Evolutionary conservation across 2,888 invertebrate genomes (phyloP).

Genomic region (Leptopterna dolabrata): DNA sequence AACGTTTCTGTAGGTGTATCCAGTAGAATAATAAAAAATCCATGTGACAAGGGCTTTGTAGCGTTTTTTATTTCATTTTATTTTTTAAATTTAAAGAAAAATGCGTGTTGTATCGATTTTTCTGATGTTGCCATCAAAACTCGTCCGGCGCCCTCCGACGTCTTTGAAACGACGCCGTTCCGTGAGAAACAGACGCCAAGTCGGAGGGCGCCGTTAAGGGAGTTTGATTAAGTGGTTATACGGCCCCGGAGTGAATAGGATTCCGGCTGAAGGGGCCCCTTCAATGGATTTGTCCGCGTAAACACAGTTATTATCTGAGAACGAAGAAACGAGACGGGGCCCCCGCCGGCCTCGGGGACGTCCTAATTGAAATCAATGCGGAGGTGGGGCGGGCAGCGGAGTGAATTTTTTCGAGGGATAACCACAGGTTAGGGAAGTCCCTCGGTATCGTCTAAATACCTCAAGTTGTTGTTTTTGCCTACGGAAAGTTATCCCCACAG

Average conservation of each 20-base stretch:
- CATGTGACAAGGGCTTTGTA: no score
- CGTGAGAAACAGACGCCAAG: conserved; percentile 5
- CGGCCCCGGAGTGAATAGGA: neutral
- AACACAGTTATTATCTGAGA: conserved; percentile 18
- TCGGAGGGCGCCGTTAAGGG: neutral
- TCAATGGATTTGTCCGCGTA: conserved; percentile 23
- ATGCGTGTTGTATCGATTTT: no score
- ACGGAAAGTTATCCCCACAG: neutral
- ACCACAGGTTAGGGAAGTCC: neutral
- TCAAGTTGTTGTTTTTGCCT: neutral
- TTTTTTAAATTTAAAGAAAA: no score
- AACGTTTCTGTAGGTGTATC: no score
- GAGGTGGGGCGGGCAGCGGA: neutral
- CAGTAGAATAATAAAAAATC: no score
- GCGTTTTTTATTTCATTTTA: no score
- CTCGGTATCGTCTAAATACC: conserved; percentile 23
- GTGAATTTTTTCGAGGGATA: neutral
- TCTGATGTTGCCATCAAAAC: no score
- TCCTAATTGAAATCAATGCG: conserved; percentile 18
- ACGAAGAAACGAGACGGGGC: neutral
- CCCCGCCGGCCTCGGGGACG: neutral
- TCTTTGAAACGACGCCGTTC: neutral
- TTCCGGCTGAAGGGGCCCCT: neutral
- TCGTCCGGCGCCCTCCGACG: neutral
- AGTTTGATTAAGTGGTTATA: conserved; percentile 29